Base-by-base conservation (phyloP, 2,888 invertebrate genomes). In the Ophion ellenae region DNA sequence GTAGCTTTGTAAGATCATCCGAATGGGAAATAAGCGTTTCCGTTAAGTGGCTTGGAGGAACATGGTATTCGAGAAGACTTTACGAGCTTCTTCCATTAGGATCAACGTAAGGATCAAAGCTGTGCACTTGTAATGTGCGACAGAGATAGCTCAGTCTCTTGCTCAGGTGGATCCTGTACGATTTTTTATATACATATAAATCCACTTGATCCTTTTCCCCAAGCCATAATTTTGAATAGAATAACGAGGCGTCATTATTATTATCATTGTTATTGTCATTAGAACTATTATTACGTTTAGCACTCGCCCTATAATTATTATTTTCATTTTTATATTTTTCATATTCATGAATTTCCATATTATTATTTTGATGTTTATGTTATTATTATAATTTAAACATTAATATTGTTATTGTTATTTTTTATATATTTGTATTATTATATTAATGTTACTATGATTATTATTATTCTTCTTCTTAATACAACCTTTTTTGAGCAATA, bases 21-120 rank as follows among this genome's bases (percentile, higher is more conserved):
- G 53, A 75, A 78, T 66, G 64, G 47, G 32, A 61, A 57, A 64
- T 28, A 57, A 79, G 71, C 24, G 24, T 61, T 75, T 79, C 82
- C 61, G 69, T 70, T 75, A 66, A 82, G 82, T 82, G 71, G 53
- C 70, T 70, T 61, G 40, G 59, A 71, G 63, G 59, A 69, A 59
- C 53, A 45, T 17, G 66, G 61, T 53, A 64, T 80, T 73, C 61
- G 76, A 82, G 82, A 66, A 45, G 36, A 76, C 66, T 85, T 85
- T 82, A 85, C 79, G 85, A 85, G 76, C 79, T 75, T 85, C 82
- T 83, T 83, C 82, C 75, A 85, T 85, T 85, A 83, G 71, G 76
- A 76, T n/a, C 59, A 28, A 70, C 47, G 9, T 14, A 17, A 45
- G 45, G 32, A 20, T 17, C 77, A 66, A 53, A 67, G 70, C 59